Percentiles rank a stretch among this genome's conserved stretches.
Conservation (phyloP, 2,888 invertebrate species). For the Netelia inedita region DNA sequence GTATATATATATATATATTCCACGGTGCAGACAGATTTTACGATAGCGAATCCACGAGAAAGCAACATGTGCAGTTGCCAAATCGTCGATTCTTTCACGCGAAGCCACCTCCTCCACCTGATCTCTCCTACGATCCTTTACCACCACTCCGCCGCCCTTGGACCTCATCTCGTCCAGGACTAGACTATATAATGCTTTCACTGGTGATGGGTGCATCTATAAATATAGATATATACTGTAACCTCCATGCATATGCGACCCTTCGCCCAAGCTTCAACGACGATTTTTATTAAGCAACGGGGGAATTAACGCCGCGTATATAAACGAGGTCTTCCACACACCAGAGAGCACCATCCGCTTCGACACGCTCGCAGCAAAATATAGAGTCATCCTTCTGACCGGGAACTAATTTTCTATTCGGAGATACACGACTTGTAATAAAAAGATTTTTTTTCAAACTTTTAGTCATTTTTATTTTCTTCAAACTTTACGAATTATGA, state of each 20-base stretch:
- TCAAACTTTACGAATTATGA: no score
- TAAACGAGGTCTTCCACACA: constrained; percentile 25
- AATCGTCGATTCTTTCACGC: constrained; percentile 64
- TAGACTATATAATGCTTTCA: not conserved
- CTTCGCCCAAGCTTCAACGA: constrained; percentile 1
- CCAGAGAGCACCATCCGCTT: constrained; percentile 30
- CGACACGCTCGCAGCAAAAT: constrained; percentile 43
- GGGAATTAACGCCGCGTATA: constrained; percentile 35
- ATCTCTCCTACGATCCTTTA: constrained; percentile 74
- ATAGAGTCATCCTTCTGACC: constrained; percentile 13
- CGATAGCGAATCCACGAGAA: constrained; percentile 77
- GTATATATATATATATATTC: constrained; percentile 11
- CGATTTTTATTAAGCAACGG: constrained; percentile 42
- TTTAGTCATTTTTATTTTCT: no score
- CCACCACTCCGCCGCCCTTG: constrained; percentile 38
- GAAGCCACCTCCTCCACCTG: constrained; percentile 80
- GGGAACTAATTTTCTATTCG: constrained; percentile 13
- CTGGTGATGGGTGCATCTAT: constrained; percentile 6
- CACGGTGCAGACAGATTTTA: constrained; percentile 28
- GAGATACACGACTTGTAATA: not conserved
- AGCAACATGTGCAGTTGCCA: constrained; percentile 81
- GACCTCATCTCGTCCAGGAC: constrained; percentile 15
- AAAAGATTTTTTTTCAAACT: no score
- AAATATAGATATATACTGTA: not conserved
- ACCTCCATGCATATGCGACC: constrained; percentile 2